Evolutionary conservation across 2,797 vertebrate genomes (phyloP).

Genomic region (Lepus oiostolus): DNA sequence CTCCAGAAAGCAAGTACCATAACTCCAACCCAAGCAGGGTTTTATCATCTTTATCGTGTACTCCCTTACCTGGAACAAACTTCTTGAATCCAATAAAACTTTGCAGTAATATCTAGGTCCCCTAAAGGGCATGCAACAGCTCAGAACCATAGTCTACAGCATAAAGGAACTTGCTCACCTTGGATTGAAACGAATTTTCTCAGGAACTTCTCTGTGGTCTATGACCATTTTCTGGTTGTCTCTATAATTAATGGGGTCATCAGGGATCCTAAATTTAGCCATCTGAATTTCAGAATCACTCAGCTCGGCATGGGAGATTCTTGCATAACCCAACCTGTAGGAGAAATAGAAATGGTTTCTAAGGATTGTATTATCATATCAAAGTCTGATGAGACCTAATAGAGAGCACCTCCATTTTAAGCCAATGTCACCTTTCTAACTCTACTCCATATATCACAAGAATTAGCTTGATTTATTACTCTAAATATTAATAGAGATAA

Average conservation of each 20-base stretch:
- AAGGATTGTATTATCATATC: slow-evolving; percentile 53
- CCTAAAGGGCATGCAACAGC: neutral
- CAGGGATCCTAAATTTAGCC: slow-evolving; percentile 89
- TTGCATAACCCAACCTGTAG: slow-evolving; percentile 88
- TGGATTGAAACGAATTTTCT: slow-evolving; percentile 87
- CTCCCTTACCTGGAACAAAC: neutral
- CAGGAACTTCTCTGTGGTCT: slow-evolving; percentile 84
- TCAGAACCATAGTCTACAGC: neutral
- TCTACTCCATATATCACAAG: neutral
- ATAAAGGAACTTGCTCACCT: slow-evolving; percentile 82
- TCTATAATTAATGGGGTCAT: slow-evolving; percentile 81
- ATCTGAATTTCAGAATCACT: slow-evolving; percentile 90
- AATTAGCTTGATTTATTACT: slow-evolving; percentile 67
- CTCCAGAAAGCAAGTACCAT: neutral
- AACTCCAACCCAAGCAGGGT: neutral
- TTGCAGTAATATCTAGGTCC: neutral
- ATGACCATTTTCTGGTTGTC: slow-evolving; percentile 87
- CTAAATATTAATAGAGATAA: slow-evolving; percentile 65
- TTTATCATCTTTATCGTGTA: neutral
- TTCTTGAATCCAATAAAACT: neutral
- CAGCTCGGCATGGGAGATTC: slow-evolving; percentile 88
- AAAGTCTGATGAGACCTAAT: neutral
- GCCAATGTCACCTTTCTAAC: slow-evolving; percentile 30
- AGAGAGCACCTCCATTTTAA: neutral
- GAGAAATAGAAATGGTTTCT: slow-evolving; percentile 59